These are phyloP conservation scores for Pagrus major DNA, from an alignment of 2,113 vertebrate species.

Conservation along the genomic window DNA sequence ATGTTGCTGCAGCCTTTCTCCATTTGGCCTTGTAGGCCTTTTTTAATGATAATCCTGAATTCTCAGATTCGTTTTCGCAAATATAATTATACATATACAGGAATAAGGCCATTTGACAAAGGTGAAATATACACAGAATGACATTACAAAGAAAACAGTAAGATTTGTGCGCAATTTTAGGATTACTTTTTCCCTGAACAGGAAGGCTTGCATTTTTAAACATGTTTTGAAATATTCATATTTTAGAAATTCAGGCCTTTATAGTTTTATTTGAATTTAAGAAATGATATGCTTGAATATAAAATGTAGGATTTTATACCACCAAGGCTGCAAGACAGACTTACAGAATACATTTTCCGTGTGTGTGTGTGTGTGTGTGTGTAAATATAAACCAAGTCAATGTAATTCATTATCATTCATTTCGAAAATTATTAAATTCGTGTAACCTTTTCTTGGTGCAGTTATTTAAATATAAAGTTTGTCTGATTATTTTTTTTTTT, in stretches of 20 bases:
- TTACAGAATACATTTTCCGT: neutral
- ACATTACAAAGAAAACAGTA: neutral
- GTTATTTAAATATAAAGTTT: neutral
- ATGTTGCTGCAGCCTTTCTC: neutral
- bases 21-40: slow-evolving; percentile 57
- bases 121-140: neutral
- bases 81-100: neutral
- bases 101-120: neutral
- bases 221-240: neutral
- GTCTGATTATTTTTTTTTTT: neutral
- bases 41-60: neutral
- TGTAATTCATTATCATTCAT: neutral
- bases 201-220: neutral
- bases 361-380: neutral
- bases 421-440: neutral
- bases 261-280: neutral
- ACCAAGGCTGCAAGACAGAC: neutral
- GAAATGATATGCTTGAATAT: neutral
- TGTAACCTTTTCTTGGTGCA: neutral
- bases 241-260: neutral
- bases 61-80: neutral
- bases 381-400: neutral
- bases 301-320: neutral
- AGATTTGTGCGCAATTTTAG: neutral
- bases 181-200: neutral